These are phyloP conservation scores for Pilophorus perplexus DNA, from an alignment of 2,888 invertebrate species.

Conservation along the genomic window DNA sequence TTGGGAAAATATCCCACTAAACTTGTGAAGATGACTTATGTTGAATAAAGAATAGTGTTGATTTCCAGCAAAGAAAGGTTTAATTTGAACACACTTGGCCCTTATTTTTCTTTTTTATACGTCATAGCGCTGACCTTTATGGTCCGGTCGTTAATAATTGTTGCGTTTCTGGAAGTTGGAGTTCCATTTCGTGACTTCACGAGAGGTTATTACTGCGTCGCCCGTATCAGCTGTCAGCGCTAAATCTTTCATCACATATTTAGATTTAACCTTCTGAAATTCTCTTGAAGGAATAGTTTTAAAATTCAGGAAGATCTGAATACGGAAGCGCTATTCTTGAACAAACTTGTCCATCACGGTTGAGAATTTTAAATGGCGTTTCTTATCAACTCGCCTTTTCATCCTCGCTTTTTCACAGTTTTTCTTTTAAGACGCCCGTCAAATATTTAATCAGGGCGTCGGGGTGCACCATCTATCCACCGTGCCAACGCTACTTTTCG, in stretches of 20 bases:
- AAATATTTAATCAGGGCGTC: slow-evolving; percentile 22
- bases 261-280: no score
- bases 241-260: slow-evolving; percentile 3
- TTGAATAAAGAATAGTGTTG: no score
- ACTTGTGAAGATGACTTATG: no score
- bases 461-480: neutral
- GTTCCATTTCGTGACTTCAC: neutral
- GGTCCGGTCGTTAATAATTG: slow-evolving; percentile 1
- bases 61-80: no score
- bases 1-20: no score
- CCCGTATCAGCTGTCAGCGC: slow-evolving; percentile 14
- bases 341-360: neutral
- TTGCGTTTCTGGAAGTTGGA: slow-evolving; percentile 11
- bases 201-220: neutral
- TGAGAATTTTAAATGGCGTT: slow-evolving; percentile 6
- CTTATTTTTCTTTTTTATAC: neutral
- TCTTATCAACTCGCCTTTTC: neutral
- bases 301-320: no score
- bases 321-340: no score
- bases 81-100: no score
- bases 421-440: neutral
- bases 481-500: slow-evolving; percentile 16
- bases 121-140: slow-evolving; percentile 9
- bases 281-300: no score
- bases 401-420: neutral